Evolutionary conservation across 2,888 invertebrate genomes (phyloP).

Genomic region (Melieria crassipennis): DNA sequence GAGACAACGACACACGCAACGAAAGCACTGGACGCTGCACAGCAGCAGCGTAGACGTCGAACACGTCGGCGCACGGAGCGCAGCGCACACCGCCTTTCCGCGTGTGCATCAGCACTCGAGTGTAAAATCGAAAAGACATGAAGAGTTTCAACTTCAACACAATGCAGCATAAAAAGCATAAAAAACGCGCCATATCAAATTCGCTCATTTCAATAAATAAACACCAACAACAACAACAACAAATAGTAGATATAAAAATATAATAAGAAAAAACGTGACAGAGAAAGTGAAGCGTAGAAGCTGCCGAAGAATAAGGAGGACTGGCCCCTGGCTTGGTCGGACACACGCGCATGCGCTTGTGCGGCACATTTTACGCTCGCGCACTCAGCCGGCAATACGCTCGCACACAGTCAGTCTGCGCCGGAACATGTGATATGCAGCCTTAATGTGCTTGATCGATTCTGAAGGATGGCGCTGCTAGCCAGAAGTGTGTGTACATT

Average conservation of each 20-base stretch:
- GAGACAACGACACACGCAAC: constrained; percentile 15
- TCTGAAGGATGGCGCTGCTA: constrained; percentile 16
- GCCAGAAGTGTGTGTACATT: constrained; percentile 42
- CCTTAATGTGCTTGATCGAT: not conserved
- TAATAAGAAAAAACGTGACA: constrained; percentile 32
- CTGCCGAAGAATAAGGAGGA: constrained; percentile 39
- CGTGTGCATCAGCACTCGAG: constrained; percentile 55
- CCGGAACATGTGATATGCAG: not conserved
- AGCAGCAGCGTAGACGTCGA: not conserved
- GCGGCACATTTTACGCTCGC: not conserved
- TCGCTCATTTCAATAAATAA: not conserved
- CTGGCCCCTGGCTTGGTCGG: constrained; percentile 33
- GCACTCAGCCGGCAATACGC: too few species aligned
- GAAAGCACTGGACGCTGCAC: not conserved
- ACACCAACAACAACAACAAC: not conserved
- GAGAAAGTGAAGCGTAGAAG: constrained; percentile 33
- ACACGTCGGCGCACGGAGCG: not conserved
- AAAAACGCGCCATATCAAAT: not conserved
- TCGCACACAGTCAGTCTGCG: too few species aligned
- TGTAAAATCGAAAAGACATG: constrained; percentile 63
- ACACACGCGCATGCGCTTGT: constrained; percentile 10
- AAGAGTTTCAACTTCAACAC: constrained; percentile 58
- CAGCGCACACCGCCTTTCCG: not conserved
- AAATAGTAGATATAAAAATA: constrained; percentile 11
- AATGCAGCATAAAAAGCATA: constrained; percentile 32